These are phyloP conservation scores for Coleophora flavipennella DNA, from an alignment of 2,888 invertebrate species.

Conservation along the genomic window DNA sequence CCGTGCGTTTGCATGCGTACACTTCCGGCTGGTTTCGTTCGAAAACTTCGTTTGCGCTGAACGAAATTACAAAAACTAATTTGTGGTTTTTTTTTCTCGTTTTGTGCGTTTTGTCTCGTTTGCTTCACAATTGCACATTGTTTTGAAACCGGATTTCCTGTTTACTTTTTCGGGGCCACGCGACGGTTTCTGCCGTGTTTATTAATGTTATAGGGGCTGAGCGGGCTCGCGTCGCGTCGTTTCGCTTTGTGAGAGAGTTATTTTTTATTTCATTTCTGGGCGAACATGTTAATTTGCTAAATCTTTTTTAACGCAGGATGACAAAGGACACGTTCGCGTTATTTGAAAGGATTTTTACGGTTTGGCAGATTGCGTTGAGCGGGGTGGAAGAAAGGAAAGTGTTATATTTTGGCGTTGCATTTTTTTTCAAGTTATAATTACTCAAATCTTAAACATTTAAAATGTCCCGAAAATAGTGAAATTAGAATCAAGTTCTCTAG, in stretches of 20 bases:
- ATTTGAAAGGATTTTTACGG: not conserved
- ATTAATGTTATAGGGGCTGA: conserved; percentile 23
- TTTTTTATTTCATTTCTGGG: no score
- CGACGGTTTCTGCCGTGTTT: conserved; percentile 33
- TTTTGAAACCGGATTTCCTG: conserved; percentile 50
- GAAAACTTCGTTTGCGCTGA: conserved; percentile 41
- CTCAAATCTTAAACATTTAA: no score
- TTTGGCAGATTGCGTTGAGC: no score
- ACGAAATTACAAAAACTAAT: conserved; percentile 42
- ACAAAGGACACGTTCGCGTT: not conserved
- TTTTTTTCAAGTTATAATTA: no score
- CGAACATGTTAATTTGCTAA: no score
- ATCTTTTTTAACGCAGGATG: no score
- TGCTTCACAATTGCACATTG: conserved; percentile 41
- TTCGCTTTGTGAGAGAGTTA: not conserved
- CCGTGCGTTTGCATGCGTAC: conserved; percentile 9
- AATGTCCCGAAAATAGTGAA: no score
- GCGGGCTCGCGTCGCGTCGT: conserved; percentile 9
- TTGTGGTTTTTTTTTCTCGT: conserved; percentile 29
- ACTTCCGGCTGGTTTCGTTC: conserved; percentile 33
- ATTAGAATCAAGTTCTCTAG: no score
- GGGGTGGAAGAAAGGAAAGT: no score
- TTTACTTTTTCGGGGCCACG: conserved; percentile 35
- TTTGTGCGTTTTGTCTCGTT: conserved; percentile 11
- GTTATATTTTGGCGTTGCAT: no score